These are phyloP conservation scores for Cataglyphis rosenhaueri DNA, from an alignment of 2,888 invertebrate genomes.

Conservation along the genomic window DNA sequence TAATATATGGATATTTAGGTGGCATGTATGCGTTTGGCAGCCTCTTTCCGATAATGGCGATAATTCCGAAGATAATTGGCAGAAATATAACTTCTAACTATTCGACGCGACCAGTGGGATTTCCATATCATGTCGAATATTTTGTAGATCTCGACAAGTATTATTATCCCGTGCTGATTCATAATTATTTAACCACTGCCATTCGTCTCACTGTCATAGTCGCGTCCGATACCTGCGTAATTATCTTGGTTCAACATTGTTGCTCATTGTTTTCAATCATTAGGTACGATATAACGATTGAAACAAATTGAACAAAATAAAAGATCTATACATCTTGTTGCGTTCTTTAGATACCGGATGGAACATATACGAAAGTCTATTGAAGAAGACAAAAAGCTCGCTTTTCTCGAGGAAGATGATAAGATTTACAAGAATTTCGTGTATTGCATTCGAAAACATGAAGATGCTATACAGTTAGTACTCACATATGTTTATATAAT, in stretches of 20 bases:
- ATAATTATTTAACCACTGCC: conserved; percentile 67
- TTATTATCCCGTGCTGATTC: conserved; percentile 69
- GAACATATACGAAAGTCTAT: neutral
- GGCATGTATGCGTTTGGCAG: conserved; percentile 32
- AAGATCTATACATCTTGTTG: neutral
- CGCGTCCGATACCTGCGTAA: conserved; percentile 67
- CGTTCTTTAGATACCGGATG: conserved; percentile 12
- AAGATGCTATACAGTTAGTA: conserved; percentile 29
- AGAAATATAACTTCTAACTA: conserved; percentile 39
- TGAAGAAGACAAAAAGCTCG: conserved; percentile 15
- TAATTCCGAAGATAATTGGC: conserved; percentile 55
- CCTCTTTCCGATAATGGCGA: conserved; percentile 52
- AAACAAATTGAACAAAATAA: neutral
- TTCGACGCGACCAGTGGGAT: conserved; percentile 34
- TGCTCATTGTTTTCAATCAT: conserved; percentile 68
- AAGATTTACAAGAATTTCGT: conserved; percentile 33
- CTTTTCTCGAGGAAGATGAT: neutral
- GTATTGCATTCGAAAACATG: conserved; percentile 31
- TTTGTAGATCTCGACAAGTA: conserved; percentile 70
- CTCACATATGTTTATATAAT: neutral
- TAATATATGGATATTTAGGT: neutral
- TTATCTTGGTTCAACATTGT: conserved; percentile 70
- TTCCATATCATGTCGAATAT: conserved; percentile 71
- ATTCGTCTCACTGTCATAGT: conserved; percentile 66
- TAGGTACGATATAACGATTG: conserved; percentile 58